Evolutionary conservation across 2,113 vertebrate genomes (phyloP), one percentile per base, ranked within the genome.

Genomic region (Seriola dumerili): DNA sequence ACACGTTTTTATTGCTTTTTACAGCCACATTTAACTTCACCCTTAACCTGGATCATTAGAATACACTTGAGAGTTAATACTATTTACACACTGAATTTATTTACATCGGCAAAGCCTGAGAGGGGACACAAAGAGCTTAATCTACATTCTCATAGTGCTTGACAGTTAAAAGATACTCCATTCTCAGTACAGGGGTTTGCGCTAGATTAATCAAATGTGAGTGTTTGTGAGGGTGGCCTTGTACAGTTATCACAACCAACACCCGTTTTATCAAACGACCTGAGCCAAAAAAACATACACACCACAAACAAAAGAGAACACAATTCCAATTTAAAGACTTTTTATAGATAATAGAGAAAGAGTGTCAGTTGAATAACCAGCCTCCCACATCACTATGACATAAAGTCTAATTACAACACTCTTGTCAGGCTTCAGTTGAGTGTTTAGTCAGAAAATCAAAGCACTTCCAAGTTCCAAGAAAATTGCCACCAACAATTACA

Each of bases 31-130:
- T 59, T 76, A 85, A 69, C 42, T 69, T 83, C 74, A 82, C 83
- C 63, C 72, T 76, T 76, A 82, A 76, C 80, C 87, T 84, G 73
- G 66, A 84, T 86, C 76, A 91, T 85, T 92, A 88, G 64, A 84
- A 83, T 78, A 93, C 78, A 85, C 64, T 83, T 72, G 83, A 84
- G 77, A 84, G 84, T 87, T 92, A 92, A 74, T 78, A 85, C n/a
- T 92, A 93, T 93, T 90, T 94, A 95, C 92, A 95, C 50, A 17
- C 32, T 72, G 12, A 36, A 73, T 82, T 40, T 93, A 94, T 94
- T 87, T 93, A 94, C 91, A 94, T 59, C 12, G 29, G 64, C 80
- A 78, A 83, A 83, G 86, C 76, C 83, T 82, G 81, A 91, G 78
- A 65, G 71, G 78, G 68, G 80, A 71, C 67, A 87, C 65, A 57